Conservation (phyloP, 2,797 vertebrate genomes). For the Gallirallus australis region DNA sequence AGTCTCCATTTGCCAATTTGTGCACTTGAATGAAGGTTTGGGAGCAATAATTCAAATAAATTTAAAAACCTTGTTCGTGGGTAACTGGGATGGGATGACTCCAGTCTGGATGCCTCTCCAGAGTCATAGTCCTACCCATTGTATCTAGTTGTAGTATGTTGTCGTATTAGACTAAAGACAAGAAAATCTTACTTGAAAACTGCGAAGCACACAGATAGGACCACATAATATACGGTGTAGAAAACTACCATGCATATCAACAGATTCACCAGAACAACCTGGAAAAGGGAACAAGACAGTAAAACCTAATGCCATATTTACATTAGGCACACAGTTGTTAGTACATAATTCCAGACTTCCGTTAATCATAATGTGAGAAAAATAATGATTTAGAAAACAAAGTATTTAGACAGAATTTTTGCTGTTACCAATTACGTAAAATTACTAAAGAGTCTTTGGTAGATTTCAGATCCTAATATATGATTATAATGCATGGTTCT, state of each 20-base stretch:
- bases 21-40: neutral
- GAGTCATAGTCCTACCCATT: neutral
- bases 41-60: neutral
- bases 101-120: neutral
- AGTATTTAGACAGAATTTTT: neutral
- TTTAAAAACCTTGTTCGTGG: neutral
- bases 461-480: neutral
- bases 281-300: neutral
- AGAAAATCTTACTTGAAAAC: conserved; percentile 80
- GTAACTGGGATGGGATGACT: neutral
- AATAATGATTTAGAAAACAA: neutral
- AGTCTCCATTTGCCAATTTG: neutral
- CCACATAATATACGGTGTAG: conserved; percentile 86
- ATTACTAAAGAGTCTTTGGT: neutral
- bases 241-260: conserved; percentile 86
- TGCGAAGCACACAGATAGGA: conserved; percentile 84
- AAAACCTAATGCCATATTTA: neutral
- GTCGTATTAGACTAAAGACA: neutral
- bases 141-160: neutral
- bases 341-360: neutral
- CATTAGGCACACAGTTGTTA: neutral
- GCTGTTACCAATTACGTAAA: neutral
- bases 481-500: neutral
- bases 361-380: neutral
- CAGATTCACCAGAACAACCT: conserved; percentile 87